These are phyloP conservation scores for Amblyopsis rosae DNA, from an alignment of 2,113 vertebrate species.

Conservation along the genomic window DNA sequence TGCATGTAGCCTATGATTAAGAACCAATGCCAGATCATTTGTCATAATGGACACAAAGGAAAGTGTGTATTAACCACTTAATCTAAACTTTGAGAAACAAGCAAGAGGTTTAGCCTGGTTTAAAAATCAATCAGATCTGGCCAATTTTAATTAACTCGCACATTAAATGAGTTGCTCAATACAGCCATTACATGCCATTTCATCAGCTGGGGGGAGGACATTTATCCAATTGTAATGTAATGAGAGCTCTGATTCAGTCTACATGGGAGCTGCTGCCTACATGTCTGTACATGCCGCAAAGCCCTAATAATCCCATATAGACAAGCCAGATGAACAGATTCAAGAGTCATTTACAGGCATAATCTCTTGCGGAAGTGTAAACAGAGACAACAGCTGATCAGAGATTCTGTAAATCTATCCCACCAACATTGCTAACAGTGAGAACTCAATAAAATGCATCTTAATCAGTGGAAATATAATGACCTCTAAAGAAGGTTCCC, in stretches of 20 bases:
- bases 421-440: neutral
- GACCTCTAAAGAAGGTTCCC: neutral
- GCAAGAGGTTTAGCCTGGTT: too few species aligned
- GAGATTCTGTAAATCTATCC: neutral
- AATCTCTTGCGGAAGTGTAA: conserved; percentile 17
- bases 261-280: conserved; percentile 9
- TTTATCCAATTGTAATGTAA: neutral
- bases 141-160: too few species aligned
- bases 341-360: conserved; percentile 18
- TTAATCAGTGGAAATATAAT: neutral
- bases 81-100: too few species aligned
- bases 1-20: too few species aligned
- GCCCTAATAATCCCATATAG: conserved; percentile 34
- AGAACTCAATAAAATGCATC: conserved; percentile 2
- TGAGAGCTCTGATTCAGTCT: neutral
- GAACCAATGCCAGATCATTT: too few species aligned
- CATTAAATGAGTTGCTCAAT: too few species aligned
- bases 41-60: neutral
- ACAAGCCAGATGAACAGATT: conserved; percentile 37
- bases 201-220: neutral
- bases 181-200: neutral
- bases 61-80: neutral
- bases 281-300: conserved; percentile 17
- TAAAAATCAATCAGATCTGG: too few species aligned
- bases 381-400: conserved; percentile 6